phyloP scores from a whole-genome alignment of 2,888 invertebrate genomes.

The Pyrgus malvae region DNA sequence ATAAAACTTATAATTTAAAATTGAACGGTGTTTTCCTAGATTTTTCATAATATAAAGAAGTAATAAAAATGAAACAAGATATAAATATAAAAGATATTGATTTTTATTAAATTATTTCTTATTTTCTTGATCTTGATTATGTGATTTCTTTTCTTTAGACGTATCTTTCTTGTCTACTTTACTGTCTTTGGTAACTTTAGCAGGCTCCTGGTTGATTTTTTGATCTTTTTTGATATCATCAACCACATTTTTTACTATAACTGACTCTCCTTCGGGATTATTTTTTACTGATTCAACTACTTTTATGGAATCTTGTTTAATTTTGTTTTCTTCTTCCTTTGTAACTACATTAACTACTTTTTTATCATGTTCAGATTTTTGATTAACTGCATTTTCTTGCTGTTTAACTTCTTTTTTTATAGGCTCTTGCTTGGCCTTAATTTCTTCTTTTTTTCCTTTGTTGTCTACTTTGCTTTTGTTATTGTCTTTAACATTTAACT shows the following conservation, averaged over 20 bases:
- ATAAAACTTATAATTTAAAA: no score
- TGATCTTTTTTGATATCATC: not conserved
- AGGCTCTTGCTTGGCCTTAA: not conserved
- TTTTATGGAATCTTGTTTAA: not conserved
- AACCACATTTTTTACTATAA: not conserved
- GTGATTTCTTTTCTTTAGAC: not conserved
- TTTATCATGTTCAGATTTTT: not conserved
- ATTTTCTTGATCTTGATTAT: not conserved
- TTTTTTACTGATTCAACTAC: not conserved
- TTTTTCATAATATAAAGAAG: not conserved
- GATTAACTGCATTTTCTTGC: not conserved
- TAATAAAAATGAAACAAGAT: not conserved
- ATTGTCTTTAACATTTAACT: not conserved
- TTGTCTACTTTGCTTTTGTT: not conserved
- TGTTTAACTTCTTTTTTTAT: not conserved
- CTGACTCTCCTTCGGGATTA: not conserved
- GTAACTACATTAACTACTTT: not conserved
- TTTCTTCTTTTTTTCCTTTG: not conserved
- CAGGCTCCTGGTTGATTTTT: not conserved
- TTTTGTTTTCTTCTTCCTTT: not conserved
- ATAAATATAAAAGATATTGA: not conserved
- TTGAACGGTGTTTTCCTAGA: no score
- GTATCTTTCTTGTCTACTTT: slow-evolving; percentile 5
- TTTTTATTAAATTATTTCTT: not conserved
- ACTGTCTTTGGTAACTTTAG: not conserved